Base-by-base conservation (phyloP, 1,140 invertebrate genomes). In the Heliothis subflexa region DNA sequence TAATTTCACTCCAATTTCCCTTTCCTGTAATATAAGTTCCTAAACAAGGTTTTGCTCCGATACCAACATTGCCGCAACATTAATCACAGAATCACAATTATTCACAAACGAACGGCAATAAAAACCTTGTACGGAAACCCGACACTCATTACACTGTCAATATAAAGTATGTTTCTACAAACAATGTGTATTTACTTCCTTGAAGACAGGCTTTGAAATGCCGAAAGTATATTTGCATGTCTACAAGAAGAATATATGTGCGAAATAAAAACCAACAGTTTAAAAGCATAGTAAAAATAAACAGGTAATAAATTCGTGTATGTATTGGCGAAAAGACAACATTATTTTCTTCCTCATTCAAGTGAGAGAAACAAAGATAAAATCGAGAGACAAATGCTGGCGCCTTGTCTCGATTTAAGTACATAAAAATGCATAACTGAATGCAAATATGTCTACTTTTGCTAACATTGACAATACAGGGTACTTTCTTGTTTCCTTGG, bases 401-500 rank as follows among this genome's bases (percentile, higher is more conserved):
- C 55, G 55, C 55, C 55, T 10, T 25, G 9, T 5, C 7, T n/a
- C 55, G 21, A 28, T 59, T 25, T 59, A 13, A 2, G 25, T 59
- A 9, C 33, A 40, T 40, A 40, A 40, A 28, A 59, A 59, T 12
- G n/a, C 62, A 14, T 55, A 16, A 52, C n/a, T 72, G 33, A 57
- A 45, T 72, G 70, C 33, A 72, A 40, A 40, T 45, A 13, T 62
- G 64, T 49, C 49, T n/a, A 33, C 57, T 52, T 75, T 16, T 61
- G 33, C 47, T 52, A 64, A 62, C 57, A 52, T 50, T 64, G 73
- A 62, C 47, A 40, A 40, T 40, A 9, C 33, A 40, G 33, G n/a
- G 7, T 33, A 76, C 73, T 76, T 76, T 76, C 73, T 50, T 55
- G 52, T 72, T 76, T 76, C 59, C 73, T 52, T 75, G 73, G 33